phyloP scores from a whole-genome alignment of 2,113 vertebrate genomes.

The Pygoscelis adeliae region DNA sequence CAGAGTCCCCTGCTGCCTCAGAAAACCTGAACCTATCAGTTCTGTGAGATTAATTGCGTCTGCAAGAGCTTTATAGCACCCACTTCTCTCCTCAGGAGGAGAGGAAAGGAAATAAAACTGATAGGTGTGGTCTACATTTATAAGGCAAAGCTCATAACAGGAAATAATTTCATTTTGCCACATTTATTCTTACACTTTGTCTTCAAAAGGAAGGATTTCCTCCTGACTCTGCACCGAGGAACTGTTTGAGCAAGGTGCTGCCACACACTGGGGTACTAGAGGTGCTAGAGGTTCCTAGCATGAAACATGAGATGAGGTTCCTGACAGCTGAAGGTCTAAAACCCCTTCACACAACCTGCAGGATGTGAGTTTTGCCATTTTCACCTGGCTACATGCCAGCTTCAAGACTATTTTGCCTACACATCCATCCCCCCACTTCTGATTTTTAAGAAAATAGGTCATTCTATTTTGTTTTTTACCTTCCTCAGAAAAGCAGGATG shows the following conservation, averaged over 20 bases:
- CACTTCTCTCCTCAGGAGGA: not conserved
- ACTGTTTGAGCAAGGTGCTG: not conserved
- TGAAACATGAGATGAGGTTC: not conserved
- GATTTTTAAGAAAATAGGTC: not conserved
- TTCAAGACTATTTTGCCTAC: not conserved
- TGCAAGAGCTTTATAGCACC: not conserved
- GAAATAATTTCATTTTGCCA: not conserved
- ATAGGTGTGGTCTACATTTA: accelerated
- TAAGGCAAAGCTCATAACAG: not conserved
- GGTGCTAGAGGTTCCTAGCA: not conserved
- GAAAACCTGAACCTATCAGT: not conserved
- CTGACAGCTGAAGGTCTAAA: not conserved
- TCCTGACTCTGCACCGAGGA: not conserved
- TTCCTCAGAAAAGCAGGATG: not conserved
- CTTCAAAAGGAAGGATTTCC: not conserved
- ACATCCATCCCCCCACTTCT: not conserved
- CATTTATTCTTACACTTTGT: not conserved
- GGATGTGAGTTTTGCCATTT: not conserved
- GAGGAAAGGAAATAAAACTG: not conserved
- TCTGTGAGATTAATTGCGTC: not conserved
- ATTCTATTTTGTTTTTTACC: not conserved
- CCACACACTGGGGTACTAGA: not conserved
- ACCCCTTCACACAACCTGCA: not conserved
- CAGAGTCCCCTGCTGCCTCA: not conserved
- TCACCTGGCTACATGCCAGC: not conserved